Conservation (phyloP, 2,113 vertebrate species). For the Cryptotis parvus region DNA sequence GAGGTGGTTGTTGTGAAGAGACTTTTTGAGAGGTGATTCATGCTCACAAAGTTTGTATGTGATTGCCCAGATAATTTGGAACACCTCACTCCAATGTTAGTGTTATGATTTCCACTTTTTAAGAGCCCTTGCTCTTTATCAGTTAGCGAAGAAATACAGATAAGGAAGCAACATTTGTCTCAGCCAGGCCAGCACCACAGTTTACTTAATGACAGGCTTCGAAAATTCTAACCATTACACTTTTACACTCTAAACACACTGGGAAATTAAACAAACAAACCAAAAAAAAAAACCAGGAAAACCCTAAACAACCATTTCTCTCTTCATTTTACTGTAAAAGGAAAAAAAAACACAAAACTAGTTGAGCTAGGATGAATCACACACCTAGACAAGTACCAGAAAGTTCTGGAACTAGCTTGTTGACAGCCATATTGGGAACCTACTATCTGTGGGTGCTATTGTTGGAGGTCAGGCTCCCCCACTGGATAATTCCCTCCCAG, state of each 20-base stretch:
- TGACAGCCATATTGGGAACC: too few relatives aligned
- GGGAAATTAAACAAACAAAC: background rate
- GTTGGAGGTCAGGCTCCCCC: too few relatives aligned
- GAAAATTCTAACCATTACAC: too few relatives aligned
- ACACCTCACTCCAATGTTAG: background rate
- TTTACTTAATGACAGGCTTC: background rate
- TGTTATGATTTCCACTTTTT: too few relatives aligned
- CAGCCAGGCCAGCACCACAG: background rate
- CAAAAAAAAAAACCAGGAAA: background rate
- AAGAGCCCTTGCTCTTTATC: background rate
- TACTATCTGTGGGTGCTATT: too few relatives aligned
- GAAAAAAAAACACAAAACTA: too few relatives aligned
- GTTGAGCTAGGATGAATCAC: too few relatives aligned
- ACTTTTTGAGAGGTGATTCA: slow-evolving; percentile 22
- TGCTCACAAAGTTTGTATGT: background rate
- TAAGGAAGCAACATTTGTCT: background rate
- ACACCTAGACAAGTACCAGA: too few relatives aligned
- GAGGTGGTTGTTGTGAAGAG: background rate
- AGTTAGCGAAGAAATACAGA: background rate
- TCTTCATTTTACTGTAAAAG: too few relatives aligned
- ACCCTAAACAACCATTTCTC: background rate
- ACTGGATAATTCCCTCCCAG: too few relatives aligned
- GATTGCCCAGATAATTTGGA: background rate
- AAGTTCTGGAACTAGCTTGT: too few relatives aligned
- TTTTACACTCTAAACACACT: background rate